phyloP scores from a whole-genome alignment of 2,797 vertebrate species.

The Sphaeramia orbicularis region DNA sequence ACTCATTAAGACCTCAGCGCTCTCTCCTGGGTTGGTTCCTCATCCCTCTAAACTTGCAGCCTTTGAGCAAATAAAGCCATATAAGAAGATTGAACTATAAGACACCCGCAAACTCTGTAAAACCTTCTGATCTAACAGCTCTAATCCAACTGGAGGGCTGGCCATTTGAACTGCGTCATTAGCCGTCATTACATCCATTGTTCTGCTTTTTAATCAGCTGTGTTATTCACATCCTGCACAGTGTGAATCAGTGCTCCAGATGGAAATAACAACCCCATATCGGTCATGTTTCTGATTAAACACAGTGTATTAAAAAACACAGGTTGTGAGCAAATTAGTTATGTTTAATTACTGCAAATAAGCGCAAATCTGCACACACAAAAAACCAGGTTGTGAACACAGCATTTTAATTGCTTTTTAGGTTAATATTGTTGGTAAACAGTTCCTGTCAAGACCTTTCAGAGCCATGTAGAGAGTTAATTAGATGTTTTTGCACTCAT shows the following conservation, averaged over 20 bases:
- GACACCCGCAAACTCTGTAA: slow-evolving; percentile 76
- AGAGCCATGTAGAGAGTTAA: no score
- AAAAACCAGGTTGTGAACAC: no score
- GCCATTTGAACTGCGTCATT: slow-evolving; percentile 69
- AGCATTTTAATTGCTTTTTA: slow-evolving; percentile 9
- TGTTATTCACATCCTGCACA: slow-evolving; percentile 31
- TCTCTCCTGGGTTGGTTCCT: slow-evolving; percentile 74
- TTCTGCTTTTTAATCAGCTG: slow-evolving; percentile 61
- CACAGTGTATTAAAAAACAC: neutral
- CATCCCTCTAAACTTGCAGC: slow-evolving; percentile 80
- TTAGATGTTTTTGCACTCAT: no score
- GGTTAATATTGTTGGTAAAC: neutral
- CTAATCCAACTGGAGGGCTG: slow-evolving; percentile 69
- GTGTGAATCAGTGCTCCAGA: slow-evolving; percentile 30
- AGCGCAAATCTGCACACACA: no score
- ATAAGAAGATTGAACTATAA: slow-evolving; percentile 79
- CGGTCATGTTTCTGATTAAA: slow-evolving; percentile 21
- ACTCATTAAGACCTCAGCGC: slow-evolving; percentile 84
- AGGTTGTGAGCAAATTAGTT: slow-evolving; percentile 1
- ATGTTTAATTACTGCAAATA: neutral
- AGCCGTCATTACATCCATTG: slow-evolving; percentile 53
- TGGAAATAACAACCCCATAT: slow-evolving; percentile 25
- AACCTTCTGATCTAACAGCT: slow-evolving; percentile 75
- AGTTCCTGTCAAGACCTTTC: no score
- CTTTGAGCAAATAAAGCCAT: slow-evolving; percentile 84